phyloP scores from a whole-genome alignment of 2,888 invertebrate genomes.

The Thereva unica region DNA sequence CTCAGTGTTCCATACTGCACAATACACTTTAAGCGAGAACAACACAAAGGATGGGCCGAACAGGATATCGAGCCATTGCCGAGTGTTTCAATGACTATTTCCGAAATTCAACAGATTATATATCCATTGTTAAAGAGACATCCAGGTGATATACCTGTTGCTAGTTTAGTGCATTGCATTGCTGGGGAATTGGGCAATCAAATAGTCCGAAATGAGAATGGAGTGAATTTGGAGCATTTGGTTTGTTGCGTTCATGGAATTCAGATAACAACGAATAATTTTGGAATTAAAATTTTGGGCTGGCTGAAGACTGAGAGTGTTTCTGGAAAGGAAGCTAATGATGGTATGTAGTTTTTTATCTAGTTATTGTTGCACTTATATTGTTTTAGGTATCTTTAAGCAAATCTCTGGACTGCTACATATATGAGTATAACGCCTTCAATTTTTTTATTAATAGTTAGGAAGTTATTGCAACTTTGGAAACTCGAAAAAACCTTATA shows the following conservation, averaged over 20 bases:
- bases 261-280: slow-evolving; percentile 57
- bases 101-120: slow-evolving; percentile 54
- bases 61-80: slow-evolving; percentile 70
- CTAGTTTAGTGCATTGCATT: slow-evolving; percentile 56
- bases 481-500: too few relatives aligned
- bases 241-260: slow-evolving; percentile 82
- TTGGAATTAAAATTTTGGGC: slow-evolving; percentile 57
- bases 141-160: slow-evolving; percentile 55
- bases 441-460: too few relatives aligned
- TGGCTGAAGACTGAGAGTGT: slow-evolving; percentile 51
- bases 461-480: too few relatives aligned
- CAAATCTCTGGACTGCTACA: too few relatives aligned
- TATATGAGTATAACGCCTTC: too few relatives aligned
- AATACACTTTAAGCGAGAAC: slow-evolving; percentile 63
- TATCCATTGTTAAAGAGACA: slow-evolving; percentile 55
- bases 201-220: slow-evolving; percentile 60
- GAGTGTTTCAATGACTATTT: slow-evolving; percentile 60
- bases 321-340: slow-evolving; percentile 40
- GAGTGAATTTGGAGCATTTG: slow-evolving; percentile 88
- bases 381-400: too few relatives aligned
- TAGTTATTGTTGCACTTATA: background rate
- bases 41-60: slow-evolving; percentile 76
- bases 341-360: slow-evolving; percentile 28
- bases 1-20: slow-evolving; percentile 67
- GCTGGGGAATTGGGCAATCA: slow-evolving; percentile 52